A percentile compares a stretch with the other conserved stretches of the same genome.
phyloP scores from a whole-genome alignment of 1,140 invertebrate species.

The Tetranychus cinnabarinus region DNA sequence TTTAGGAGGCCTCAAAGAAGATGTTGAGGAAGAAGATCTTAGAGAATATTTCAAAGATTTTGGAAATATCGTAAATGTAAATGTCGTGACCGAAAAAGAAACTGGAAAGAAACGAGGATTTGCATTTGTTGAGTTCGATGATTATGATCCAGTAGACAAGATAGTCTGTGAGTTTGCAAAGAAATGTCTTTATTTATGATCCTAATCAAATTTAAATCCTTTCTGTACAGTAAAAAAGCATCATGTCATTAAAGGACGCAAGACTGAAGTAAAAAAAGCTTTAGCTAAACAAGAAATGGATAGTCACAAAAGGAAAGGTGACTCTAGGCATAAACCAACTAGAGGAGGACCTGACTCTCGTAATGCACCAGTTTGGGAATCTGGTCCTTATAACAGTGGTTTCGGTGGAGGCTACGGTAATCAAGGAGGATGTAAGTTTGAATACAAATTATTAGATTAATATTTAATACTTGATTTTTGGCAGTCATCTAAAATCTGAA shows the following conservation, averaged over 20 bases:
- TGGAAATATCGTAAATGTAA: conserved; percentile 55
- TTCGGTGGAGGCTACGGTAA: conserved; percentile 4
- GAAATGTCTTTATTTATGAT: too few species aligned
- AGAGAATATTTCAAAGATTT: conserved; percentile 51
- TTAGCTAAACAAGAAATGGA: conserved; percentile 25
- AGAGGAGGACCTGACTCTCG: conserved; percentile 10
- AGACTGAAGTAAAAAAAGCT: conserved; percentile 28
- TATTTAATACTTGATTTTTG: background rate
- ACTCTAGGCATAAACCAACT: conserved; percentile 10
- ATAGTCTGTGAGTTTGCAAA: conserved; percentile 31
- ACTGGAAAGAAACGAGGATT: conserved; percentile 77
- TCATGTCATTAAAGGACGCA: conserved; percentile 23
- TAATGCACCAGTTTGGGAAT: conserved; percentile 5
- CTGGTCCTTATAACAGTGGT: conserved; percentile 4
- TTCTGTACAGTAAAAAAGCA: conserved; percentile 12
- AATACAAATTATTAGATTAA: background rate
- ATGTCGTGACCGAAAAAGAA: conserved; percentile 61
- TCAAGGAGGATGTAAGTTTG: background rate
- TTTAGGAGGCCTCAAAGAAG: conserved; percentile 65
- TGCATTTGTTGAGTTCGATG: conserved; percentile 83
- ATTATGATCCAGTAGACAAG: conserved; percentile 88
- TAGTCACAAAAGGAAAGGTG: conserved; percentile 13
- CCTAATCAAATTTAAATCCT: too few species aligned
- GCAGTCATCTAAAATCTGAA: background rate
- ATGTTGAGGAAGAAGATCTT: conserved; percentile 64